Base-by-base conservation (phyloP, 2,113 vertebrate genomes). In the Ictidomys tridecemlineatus region DNA sequence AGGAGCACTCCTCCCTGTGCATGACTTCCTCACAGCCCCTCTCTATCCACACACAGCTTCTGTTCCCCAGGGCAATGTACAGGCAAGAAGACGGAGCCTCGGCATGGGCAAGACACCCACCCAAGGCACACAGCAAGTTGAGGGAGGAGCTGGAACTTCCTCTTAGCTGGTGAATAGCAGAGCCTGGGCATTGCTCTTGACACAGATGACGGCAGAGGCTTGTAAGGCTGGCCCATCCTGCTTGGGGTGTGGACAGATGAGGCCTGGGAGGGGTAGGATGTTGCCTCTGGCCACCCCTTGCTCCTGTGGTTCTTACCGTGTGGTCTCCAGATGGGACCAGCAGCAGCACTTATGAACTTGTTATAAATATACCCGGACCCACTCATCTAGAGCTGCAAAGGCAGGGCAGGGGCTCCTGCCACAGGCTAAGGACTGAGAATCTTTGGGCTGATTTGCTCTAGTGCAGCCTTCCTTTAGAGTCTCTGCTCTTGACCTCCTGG, bases 321-420 rank as follows among this genome's bases (percentile, higher is more conserved):
- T 48, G 32, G 30, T 79, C 76, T 32, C 42, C 65, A 4, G 34
- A 8, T 58, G 24, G 11, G 18, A 28, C 77, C 45, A 42, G 34
- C 8, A 26, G 22, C 24, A 63, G 65, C 34, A 18, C 63, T 16
- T 10, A 42, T 67, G 51, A 56, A 42, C 78, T 76, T 22, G 73
- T 65, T 80, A 63, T 58, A 39, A 20, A 34, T 1, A n/a, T 34
- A 22, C 34, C 20, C 32, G n/a, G 51, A 24, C n/a, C 69, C 32
- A 7, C 28, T 17, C 18, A 20, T 28, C 22, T 13, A 4, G 53
- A 83, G 3, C 4, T 8, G 61, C 0, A 58, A 1, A 22, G 20
- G 16, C 18, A 3, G 56, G 53, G 42, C 8, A 0, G 48, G 56
- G 6, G 4, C 34, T 34, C 24, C 80, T 10, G 6, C 32, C 32